phyloP scores from a whole-genome alignment of 2,113 vertebrate species.

The Turnix velox region DNA sequence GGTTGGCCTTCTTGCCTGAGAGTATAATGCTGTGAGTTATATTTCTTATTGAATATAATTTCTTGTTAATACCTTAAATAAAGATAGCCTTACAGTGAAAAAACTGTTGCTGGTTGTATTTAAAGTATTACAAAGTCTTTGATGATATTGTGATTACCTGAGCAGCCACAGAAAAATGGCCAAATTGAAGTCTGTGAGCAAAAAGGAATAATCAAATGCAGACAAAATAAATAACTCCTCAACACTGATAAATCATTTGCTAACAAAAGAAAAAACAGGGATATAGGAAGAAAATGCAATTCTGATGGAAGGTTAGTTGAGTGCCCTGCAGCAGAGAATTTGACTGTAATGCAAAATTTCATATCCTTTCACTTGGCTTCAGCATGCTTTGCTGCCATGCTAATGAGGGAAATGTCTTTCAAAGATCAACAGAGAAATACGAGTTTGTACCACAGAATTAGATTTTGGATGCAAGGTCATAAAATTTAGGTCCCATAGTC shows the following conservation, averaged over 20 bases:
- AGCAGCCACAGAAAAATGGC: background rate
- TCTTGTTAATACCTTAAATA: background rate
- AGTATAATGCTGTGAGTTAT: background rate
- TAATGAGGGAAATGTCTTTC: slow-evolving; percentile 61
- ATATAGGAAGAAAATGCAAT: background rate
- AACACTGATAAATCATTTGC: background rate
- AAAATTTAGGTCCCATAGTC: slow-evolving; percentile 58
- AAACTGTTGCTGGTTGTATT: background rate
- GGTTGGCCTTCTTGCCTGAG: too few species aligned
- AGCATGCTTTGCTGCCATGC: slow-evolving; percentile 41
- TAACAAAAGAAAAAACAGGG: slow-evolving; percentile 3
- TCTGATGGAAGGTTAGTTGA: slow-evolving; percentile 45
- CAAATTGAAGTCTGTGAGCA: background rate
- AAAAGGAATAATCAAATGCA: background rate
- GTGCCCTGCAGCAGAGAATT: slow-evolving; percentile 45
- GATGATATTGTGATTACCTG: background rate
- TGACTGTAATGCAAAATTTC: slow-evolving; percentile 45
- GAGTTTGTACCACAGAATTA: slow-evolving; percentile 48
- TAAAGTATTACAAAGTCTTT: background rate
- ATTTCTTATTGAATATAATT: background rate
- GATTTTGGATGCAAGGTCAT: slow-evolving; percentile 3
- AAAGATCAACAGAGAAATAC: slow-evolving; percentile 53
- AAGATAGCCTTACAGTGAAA: background rate
- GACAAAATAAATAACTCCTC: slow-evolving; percentile 2
- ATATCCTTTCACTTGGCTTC: slow-evolving; percentile 53